Percentiles rank a stretch among this genome's conserved stretches.
These are phyloP conservation scores for Macrochelys suwanniensis DNA, from an alignment of 2,797 vertebrate genomes.

Conservation along the genomic window DNA sequence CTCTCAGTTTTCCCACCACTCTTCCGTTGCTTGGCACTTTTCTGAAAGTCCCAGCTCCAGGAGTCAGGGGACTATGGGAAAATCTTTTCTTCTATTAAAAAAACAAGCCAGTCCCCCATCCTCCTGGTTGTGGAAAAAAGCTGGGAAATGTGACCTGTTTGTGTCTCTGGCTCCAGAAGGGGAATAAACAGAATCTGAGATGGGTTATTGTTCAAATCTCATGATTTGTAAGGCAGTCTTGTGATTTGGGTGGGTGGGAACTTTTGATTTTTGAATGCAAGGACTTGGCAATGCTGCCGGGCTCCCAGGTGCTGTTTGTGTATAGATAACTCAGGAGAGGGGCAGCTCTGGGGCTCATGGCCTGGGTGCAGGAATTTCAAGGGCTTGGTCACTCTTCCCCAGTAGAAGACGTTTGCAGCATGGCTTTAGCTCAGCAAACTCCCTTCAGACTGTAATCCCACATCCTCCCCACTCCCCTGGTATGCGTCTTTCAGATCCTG, in stretches of 20 bases:
- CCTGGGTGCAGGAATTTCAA: not conserved
- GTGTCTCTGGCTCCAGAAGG: not conserved
- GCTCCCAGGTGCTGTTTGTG: not conserved
- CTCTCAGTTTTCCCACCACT: no score
- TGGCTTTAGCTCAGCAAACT: not conserved
- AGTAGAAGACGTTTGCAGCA: not conserved
- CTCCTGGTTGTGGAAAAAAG: not conserved
- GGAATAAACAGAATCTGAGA: not conserved
- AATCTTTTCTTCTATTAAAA: not conserved
- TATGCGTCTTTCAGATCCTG: not conserved
- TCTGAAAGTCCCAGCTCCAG: not conserved
- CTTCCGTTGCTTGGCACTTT: not conserved
- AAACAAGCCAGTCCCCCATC: not conserved
- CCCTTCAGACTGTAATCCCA: not conserved
- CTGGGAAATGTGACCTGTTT: not conserved
- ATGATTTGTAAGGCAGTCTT: not conserved
- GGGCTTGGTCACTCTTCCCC: no score
- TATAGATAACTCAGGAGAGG: not conserved
- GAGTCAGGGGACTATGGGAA: not conserved
- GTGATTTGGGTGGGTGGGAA: not conserved
- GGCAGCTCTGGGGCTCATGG: not conserved
- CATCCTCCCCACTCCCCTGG: not conserved
- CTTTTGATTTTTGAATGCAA: not conserved
- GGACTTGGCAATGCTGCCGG: not conserved
- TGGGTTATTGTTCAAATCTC: not conserved